These are phyloP conservation scores for Bungarus multicinctus DNA, from an alignment of 2,113 vertebrate species.

Conservation along the genomic window DNA sequence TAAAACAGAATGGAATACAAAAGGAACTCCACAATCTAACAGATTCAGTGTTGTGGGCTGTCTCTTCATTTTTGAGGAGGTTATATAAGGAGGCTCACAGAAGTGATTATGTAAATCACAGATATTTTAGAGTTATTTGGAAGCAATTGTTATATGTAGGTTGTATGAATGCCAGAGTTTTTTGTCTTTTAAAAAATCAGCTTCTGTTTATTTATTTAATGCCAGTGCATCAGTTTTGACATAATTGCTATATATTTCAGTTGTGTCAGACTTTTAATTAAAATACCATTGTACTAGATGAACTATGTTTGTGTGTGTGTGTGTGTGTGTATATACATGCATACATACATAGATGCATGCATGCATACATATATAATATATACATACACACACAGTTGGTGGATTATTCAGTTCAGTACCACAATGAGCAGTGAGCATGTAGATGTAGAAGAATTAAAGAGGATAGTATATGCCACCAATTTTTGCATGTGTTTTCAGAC, in stretches of 20 bases:
- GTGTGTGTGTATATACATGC: no score
- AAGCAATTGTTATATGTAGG: not conserved
- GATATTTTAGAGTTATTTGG: constrained; percentile 10
- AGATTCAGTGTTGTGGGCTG: not conserved
- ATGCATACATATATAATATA: not conserved
- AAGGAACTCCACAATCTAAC: not conserved
- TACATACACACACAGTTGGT: not conserved
- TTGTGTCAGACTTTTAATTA: constrained; percentile 55
- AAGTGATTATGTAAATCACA: not conserved
- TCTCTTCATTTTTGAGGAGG: not conserved
- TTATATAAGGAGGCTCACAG: not conserved
- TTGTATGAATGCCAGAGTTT: not conserved
- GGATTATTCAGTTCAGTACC: not conserved
- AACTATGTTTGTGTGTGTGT: constrained; percentile 21
- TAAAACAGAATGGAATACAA: not conserved
- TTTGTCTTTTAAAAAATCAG: not conserved
- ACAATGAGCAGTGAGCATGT: constrained; percentile 23
- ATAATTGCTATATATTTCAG: not conserved
- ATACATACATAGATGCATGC: not conserved
- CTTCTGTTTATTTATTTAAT: constrained; percentile 25
- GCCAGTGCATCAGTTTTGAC: constrained; percentile 3
- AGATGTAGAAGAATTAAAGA: constrained; percentile 33
- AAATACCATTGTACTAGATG: constrained; percentile 59
- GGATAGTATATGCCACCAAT: constrained; percentile 43
- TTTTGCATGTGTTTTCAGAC: constrained; percentile 65